Conservation (phyloP, 2,797 vertebrate species). For the Danio jaintianensis region DNA sequence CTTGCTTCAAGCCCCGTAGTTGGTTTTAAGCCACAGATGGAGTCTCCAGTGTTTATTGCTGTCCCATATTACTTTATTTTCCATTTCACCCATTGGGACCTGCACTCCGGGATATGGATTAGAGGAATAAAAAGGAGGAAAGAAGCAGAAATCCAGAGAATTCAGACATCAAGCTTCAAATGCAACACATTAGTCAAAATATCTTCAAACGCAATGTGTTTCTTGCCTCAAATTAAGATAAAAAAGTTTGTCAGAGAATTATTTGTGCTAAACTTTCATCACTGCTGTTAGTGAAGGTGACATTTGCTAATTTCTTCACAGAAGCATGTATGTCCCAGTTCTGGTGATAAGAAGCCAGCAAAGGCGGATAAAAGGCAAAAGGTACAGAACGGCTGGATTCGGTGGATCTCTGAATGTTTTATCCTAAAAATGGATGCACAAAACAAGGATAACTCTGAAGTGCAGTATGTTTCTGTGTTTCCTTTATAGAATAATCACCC, state of each 20-base stretch:
- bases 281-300: not conserved
- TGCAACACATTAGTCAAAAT: conserved; percentile 31
- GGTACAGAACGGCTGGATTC: conserved; percentile 48
- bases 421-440: not conserved
- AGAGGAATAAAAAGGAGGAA: conserved; percentile 42
- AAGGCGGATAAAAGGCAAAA: conserved; percentile 62
- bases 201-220: conserved; percentile 36
- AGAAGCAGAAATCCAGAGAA: conserved; percentile 38
- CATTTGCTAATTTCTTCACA: conserved; percentile 50
- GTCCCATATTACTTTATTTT: conserved; percentile 46
- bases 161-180: conserved; percentile 39
- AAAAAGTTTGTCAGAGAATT: conserved; percentile 16
- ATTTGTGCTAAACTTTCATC: not conserved
- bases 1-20: conserved; percentile 54
- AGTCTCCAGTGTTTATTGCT: conserved; percentile 45
- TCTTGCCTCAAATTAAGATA: conserved; percentile 26
- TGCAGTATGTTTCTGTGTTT: conserved; percentile 2
- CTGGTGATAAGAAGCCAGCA: conserved; percentile 60
- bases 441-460: not conserved
- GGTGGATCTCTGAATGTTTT: not conserved
- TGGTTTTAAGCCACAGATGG: conserved; percentile 42
- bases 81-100: conserved; percentile 35
- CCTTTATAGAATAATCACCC: conserved; percentile 68
- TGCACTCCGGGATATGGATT: conserved; percentile 56
- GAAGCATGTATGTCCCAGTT: conserved; percentile 73